These are phyloP conservation scores for Aegithalos caudatus DNA, from an alignment of 2,113 vertebrate genomes.

Conservation along the genomic window DNA sequence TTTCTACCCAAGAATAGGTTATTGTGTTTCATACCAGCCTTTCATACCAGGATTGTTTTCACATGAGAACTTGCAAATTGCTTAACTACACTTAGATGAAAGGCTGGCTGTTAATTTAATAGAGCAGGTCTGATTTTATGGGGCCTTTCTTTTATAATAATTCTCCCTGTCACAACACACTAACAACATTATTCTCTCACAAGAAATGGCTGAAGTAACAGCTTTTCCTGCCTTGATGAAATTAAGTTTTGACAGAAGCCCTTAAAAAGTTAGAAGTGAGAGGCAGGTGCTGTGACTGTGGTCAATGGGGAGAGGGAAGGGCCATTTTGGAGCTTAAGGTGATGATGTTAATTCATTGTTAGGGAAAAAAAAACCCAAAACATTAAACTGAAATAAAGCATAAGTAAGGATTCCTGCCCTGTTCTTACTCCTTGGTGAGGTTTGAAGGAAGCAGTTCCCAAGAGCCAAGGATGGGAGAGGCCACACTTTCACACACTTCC, in stretches of 20 bases:
- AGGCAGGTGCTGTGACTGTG: not conserved
- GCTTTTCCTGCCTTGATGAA: not conserved
- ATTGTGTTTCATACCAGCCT: not conserved
- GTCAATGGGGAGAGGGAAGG: not conserved
- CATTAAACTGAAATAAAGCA: not conserved
- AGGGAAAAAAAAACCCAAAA: not conserved
- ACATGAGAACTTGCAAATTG: not conserved
- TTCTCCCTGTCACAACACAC: not conserved
- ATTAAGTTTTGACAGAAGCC: not conserved
- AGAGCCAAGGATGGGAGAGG: not conserved
- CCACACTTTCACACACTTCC: rapidly evolving
- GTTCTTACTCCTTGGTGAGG: not conserved
- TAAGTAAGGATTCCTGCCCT: not conserved
- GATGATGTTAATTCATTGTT: not conserved
- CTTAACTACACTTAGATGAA: not conserved
- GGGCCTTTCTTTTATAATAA: not conserved
- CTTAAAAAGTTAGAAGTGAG: not conserved
- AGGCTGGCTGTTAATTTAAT: not conserved
- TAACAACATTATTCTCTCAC: not conserved
- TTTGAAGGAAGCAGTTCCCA: not conserved
- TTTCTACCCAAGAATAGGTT: too few relatives aligned
- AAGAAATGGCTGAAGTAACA: not conserved
- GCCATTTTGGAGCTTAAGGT: not conserved
- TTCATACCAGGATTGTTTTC: not conserved
- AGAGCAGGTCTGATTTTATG: not conserved